A percentile compares a stretch with the other conserved stretches of the same genome.
phyloP scores from a whole-genome alignment of 2,797 vertebrate genomes.

The Enteromius treurensis region DNA sequence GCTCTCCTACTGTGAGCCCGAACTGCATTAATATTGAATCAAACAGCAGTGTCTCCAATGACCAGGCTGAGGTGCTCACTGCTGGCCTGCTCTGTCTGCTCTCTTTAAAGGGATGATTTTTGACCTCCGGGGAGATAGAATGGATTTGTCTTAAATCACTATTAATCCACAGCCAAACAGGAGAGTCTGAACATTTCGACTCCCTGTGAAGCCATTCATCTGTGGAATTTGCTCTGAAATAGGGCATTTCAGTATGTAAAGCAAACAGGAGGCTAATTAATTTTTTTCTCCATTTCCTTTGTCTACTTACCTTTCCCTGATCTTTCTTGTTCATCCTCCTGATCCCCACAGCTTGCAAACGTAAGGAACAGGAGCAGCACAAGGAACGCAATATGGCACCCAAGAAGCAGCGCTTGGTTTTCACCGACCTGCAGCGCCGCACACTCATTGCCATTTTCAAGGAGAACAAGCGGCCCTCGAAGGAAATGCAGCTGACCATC shows the following conservation, averaged over 20 bases:
- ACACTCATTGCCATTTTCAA: constrained; percentile 99
- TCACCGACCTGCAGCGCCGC: constrained; percentile 98
- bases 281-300: constrained; percentile 65
- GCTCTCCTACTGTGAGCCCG: constrained; percentile 79
- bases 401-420: constrained; percentile 97
- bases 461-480: constrained; percentile 97
- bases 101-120: constrained; percentile 81
- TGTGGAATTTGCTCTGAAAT: constrained; percentile 47
- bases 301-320: constrained; percentile 64
- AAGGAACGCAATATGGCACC: constrained; percentile 92
- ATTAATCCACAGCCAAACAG: constrained; percentile 75
- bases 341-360: constrained; percentile 89
- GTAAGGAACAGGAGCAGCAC: constrained; percentile 98
- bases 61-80: constrained; percentile 73
- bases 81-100: constrained; percentile 72
- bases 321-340: constrained; percentile 61
- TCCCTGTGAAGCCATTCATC: constrained; percentile 43
- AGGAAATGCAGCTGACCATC: constrained; percentile 99
- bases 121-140: constrained; percentile 78
- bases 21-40: constrained; percentile 88
- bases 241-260: constrained; percentile 33
- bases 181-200: constrained; percentile 43
- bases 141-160: constrained; percentile 83
- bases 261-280: constrained; percentile 49
- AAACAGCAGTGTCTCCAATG: constrained; percentile 81